These are phyloP conservation scores for Rhorus exstirpatorius DNA, from an alignment of 2,888 invertebrate genomes.

Conservation along the genomic window DNA sequence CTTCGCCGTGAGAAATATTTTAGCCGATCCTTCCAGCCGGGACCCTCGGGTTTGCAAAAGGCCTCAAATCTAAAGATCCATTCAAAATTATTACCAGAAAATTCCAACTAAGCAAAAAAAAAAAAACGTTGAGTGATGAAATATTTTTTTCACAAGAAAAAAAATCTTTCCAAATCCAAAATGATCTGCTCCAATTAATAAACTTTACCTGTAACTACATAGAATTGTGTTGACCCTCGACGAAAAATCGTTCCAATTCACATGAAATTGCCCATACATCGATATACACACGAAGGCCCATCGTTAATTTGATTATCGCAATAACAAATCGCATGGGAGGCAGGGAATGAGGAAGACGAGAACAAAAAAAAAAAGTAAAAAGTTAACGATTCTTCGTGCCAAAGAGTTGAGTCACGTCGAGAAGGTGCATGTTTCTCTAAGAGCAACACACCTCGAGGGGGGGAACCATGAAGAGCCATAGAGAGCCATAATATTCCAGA, in stretches of 20 bases:
- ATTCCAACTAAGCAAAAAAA: background rate
- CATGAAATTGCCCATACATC: background rate
- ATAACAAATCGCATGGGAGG: slow-evolving; percentile 52
- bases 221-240: background rate
- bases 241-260: background rate
- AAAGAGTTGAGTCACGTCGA: slow-evolving; percentile 58
- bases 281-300: background rate
- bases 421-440: slow-evolving; percentile 42
- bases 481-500: slow-evolving; percentile 22
- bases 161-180: background rate
- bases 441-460: slow-evolving; percentile 34
- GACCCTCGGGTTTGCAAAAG: background rate
- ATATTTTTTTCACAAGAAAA: background rate
- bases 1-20: slow-evolving; percentile 4
- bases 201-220: too few species aligned
- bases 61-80: background rate
- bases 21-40: background rate
- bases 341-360: background rate
- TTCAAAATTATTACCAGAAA: background rate
- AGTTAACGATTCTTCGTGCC: slow-evolving; percentile 42
- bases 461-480: background rate
- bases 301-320: background rate
- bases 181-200: too few species aligned
- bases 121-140: too few species aligned
- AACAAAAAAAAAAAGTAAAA: slow-evolving; percentile 24